Base-by-base conservation (phyloP, 2,797 vertebrate species). In the Argya squamiceps region DNA sequence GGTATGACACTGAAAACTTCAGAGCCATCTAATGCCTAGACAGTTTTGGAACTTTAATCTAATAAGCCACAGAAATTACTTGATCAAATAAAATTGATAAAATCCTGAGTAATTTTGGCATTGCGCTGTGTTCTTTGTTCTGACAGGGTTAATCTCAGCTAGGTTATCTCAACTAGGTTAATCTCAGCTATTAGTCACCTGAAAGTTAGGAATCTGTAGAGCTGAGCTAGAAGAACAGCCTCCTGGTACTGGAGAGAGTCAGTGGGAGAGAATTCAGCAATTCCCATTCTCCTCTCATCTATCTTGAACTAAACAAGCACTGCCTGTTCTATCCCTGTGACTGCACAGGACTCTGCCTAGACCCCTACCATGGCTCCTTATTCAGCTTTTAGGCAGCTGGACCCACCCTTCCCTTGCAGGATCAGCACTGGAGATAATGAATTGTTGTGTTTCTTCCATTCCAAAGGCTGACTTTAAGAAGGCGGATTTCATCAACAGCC, bases 401-500 rank as follows among this genome's bases (percentile, higher is more conserved):
- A 29, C 10, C 16, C 80, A 76, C 68, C 34, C 37, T 85, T 75
- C 15, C 10, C 39, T 43, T 88, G 79, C 73, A 83, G 52, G 81
- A 46, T 17, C 5, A 11, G 50, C 68, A 10, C 30, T 47, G 50
- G 58, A 71, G 12, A 53, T 97, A 86, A 91, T 16, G 1, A 69
- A 77, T 30, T 94, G 27, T 90, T 94, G 59, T 92, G 29, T 92
- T 89, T 94, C 79, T 92, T 98, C 98, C 36, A 12, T 96, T 84
- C 93, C 92, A 29, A 96, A 99, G 99, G 96, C 97, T 80, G 98
- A 99, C 37, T 99, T 98, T 84, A 99, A 97, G 97, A 99, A 99
- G 98, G 50, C 95, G 0, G 98, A 99, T 97, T 99, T 99, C 80
- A 89, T 99, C 97, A 99, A 99, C 80, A 96, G 78, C 55, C 97